Evolutionary conservation across 1,140 invertebrate genomes (phyloP).

Genomic region (Drosophila punjabiensis): DNA sequence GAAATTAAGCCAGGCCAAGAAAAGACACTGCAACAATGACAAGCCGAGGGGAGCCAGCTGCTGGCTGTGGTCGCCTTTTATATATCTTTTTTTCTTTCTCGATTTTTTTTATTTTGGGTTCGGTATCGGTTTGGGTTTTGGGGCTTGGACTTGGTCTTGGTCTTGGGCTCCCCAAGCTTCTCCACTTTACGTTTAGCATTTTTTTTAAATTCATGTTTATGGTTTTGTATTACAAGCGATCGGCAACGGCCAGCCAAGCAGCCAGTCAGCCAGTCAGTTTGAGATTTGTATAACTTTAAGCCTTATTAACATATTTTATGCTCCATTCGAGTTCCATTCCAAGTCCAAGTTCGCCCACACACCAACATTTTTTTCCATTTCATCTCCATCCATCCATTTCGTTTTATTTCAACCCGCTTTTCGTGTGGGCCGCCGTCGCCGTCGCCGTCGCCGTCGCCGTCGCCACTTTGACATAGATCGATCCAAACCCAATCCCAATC

Average conservation of each 20-base stretch:
- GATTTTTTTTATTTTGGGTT: slow-evolving; percentile 11
- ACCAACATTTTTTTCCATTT: slow-evolving; percentile 43
- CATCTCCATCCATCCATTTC: slow-evolving; percentile 30
- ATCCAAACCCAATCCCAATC: slow-evolving; percentile 28
- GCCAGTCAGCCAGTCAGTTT: slow-evolving; percentile 10
- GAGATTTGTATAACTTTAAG: slow-evolving; percentile 77
- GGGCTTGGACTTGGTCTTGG: background rate
- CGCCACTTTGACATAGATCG: slow-evolving; percentile 56
- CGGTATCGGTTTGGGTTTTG: slow-evolving; percentile 5
- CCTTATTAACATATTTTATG: slow-evolving; percentile 84
- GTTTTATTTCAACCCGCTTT: slow-evolving; percentile 27
- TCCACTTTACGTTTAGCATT: slow-evolving; percentile 51
- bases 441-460: background rate
- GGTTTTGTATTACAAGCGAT: slow-evolving; percentile 66
- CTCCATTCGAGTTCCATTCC: slow-evolving; percentile 50
- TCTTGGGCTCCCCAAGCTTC: slow-evolving; percentile 32
- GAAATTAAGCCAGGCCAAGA: slow-evolving; percentile 71
- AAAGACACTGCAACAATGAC: slow-evolving; percentile 55
- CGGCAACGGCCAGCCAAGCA: slow-evolving; percentile 18
- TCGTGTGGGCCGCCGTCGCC: slow-evolving; percentile 36
- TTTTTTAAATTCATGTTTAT: slow-evolving; percentile 60
- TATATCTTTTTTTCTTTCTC: slow-evolving; percentile 5
- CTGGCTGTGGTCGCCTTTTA: slow-evolving; percentile 28
- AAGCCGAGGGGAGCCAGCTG: slow-evolving; percentile 40
- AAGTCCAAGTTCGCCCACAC: slow-evolving; percentile 61